A percentile compares a stretch with the other conserved stretches of the same genome.
phyloP scores from a whole-genome alignment of 2,113 vertebrate genomes.

The Corythaeola cristata region DNA sequence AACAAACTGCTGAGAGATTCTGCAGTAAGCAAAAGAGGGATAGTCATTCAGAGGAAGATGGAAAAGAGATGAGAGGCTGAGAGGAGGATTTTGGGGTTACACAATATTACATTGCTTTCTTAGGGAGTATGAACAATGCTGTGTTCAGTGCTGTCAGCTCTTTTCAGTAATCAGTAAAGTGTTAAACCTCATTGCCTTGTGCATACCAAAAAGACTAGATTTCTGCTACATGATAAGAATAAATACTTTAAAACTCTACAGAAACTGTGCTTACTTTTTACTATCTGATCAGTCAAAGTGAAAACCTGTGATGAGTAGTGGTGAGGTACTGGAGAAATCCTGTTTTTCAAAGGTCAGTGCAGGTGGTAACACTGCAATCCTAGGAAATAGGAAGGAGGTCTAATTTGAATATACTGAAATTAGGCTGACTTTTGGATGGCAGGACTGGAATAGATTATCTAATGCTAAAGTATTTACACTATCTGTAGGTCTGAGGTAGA shows the following conservation, averaged over 20 bases:
- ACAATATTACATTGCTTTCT: not conserved
- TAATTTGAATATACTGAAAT: not conserved
- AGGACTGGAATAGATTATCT: not conserved
- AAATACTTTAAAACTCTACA: not conserved
- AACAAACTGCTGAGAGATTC: not conserved
- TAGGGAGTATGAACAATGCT: not conserved
- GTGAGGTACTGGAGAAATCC: not conserved
- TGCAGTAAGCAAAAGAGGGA: not conserved
- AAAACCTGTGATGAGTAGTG: not conserved
- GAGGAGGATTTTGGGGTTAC: not conserved
- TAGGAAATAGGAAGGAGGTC: not conserved
- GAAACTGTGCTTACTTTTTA: not conserved
- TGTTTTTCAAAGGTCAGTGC: not conserved
- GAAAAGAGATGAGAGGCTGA: not conserved
- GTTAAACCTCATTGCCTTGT: not conserved
- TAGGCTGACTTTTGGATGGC: not conserved
- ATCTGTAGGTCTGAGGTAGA: not conserved
- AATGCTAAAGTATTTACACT: not conserved
- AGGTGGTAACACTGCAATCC: not conserved
- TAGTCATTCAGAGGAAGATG: not conserved
- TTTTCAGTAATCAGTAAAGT: not conserved
- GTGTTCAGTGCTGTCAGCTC: not conserved
- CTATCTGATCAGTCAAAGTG: not conserved
- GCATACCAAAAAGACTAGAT: not conserved
- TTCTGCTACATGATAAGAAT: not conserved